phyloP scores from a whole-genome alignment of 2,797 vertebrate genomes.

The Malacoraja senta region DNA sequence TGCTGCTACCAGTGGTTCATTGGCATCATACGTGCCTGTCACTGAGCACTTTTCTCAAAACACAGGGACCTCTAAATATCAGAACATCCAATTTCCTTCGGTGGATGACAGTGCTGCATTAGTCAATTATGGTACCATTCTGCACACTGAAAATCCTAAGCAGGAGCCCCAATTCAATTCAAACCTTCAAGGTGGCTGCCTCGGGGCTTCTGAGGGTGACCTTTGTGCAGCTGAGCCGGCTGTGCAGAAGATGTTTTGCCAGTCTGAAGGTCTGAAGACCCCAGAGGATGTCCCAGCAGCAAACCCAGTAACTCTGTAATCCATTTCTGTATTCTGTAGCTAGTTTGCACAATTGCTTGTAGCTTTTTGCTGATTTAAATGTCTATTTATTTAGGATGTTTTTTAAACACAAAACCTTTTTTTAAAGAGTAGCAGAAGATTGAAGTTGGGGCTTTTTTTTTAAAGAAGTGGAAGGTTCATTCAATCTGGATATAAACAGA shows the following conservation, averaged over 20 bases:
- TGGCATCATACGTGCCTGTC: neutral
- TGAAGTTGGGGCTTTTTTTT: constrained; percentile 14
- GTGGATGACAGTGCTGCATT: neutral
- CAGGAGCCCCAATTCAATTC: neutral
- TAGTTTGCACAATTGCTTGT: constrained; percentile 72
- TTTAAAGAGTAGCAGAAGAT: neutral
- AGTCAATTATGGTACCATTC: neutral
- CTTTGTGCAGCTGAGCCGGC: constrained; percentile 44
- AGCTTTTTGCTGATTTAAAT: constrained; percentile 53
- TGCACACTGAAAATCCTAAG: neutral
- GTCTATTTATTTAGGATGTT: constrained; percentile 33
- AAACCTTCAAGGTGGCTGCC: constrained; percentile 28
- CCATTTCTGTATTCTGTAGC: constrained; percentile 60
- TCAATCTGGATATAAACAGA: neutral
- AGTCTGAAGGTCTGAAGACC: constrained; percentile 29
- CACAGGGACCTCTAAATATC: constrained; percentile 9
- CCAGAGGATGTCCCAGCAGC: constrained; percentile 48
- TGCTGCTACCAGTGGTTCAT: constrained; percentile 27
- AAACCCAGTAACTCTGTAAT: constrained; percentile 60
- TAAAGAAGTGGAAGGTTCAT: neutral
- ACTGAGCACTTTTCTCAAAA: constrained; percentile 28
- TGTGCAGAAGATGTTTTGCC: constrained; percentile 49
- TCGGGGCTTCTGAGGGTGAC: neutral
- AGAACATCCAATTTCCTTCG: neutral
- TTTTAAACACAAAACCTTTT: neutral